Conservation (phyloP, 2,797 vertebrate species). For the Momotus momota region DNA sequence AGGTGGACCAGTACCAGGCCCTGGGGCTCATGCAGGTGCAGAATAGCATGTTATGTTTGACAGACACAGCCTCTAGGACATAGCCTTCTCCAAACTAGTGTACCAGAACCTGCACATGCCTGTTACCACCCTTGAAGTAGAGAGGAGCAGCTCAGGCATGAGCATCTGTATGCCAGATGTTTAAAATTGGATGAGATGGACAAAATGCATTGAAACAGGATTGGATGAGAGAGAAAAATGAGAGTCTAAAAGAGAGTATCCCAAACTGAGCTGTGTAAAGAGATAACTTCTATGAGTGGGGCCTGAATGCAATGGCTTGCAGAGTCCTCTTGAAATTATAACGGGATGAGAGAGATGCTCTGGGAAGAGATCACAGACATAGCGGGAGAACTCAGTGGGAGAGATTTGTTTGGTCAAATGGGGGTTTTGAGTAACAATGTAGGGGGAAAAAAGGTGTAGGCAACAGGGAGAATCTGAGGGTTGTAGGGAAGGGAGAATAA, state of each 20-base stretch:
- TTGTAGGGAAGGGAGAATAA: neutral
- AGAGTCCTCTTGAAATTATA: neutral
- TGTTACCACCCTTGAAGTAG: fast-evolving
- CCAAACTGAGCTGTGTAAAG: neutral
- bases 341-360: neutral
- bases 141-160: neutral
- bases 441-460: neutral
- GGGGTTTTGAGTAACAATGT: neutral
- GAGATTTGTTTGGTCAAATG: neutral
- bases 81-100: neutral
- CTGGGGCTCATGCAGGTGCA: neutral
- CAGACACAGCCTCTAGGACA: neutral
- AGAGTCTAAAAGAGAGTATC: neutral
- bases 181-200: neutral
- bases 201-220: neutral
- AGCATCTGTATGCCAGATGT: neutral
- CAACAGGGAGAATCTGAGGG: neutral
- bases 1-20: neutral
- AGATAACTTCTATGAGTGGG: too few species aligned
- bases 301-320: neutral
- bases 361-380: neutral
- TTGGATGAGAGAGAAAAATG: neutral
- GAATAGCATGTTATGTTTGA: neutral
- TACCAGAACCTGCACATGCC: fast-evolving
- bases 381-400: neutral